Base-by-base conservation (phyloP, 2,888 invertebrate species). In the Heliconius ismenius region DNA sequence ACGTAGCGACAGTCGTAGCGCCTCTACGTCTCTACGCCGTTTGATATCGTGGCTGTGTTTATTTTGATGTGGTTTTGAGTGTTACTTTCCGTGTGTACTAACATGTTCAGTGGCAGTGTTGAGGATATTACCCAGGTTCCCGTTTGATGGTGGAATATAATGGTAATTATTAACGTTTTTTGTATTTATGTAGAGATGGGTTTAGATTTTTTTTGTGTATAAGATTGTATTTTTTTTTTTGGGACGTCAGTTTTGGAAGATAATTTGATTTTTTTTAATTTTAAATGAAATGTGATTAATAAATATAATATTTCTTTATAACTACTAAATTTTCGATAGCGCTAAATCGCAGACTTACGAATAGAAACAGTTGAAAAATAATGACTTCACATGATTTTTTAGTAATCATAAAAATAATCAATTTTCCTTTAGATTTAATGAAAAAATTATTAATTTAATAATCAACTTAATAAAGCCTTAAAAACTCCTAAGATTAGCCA, bases 81-180 rank as follows among this genome's bases (percentile, higher is more conserved):
- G 70, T 70, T 36, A 58, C 28, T 32, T 54, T 58, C n/a, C 83
- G 79, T 84, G 86, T 88, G 88, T 82, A 77, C 85, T 86, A 88
- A 86, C 86, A 79, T 92, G 93, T 92, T 91, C 82, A 82, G 78
- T 87, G 88, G 88, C 86, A 86, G 84, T 86, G 85, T 85, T 81
- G 83, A 79, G 83, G 85, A 83, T 84, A 81, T 84, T 78, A 82
- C 81, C 76, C 84, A 81, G 78, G 81, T 83, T 81, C 82, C 82
- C 83, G 89, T 87, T 91, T 91, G 86, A 91, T 91, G 91, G 86
- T 90, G 89, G 86, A 84, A 85, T 88, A 91, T 88, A 90, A 93
- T 93, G 93, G 93, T 93, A 92, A 91, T 88, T 84, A 83, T 85
- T 86, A 85, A 82, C 81, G 84, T 87, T 70, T 62, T 36, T 60